Base-by-base conservation (phyloP, 1,140 invertebrate genomes). In the Sycophaga agraensis region DNA sequence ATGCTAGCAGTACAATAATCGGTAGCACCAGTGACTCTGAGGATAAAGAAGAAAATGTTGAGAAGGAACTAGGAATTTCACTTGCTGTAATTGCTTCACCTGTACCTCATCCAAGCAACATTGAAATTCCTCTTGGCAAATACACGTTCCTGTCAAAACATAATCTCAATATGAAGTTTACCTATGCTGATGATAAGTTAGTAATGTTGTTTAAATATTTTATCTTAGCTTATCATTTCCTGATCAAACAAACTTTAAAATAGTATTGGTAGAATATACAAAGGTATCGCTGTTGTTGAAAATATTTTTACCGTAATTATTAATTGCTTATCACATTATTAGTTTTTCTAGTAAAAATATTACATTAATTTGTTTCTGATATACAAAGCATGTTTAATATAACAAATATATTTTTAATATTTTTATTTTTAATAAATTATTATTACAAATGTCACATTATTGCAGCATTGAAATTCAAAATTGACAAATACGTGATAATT, bases 101-200 rank as follows among this genome's bases (percentile, higher is more conserved):
- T 0, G 93, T 97, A 70, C 91, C 93, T 3, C 93, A 97, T 83
- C 94, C 94, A 0, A 91, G 92, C 12, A 94, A 96, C 70, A 95
- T 96, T 65, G 94, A 97, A 76, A 87, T 91, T 61, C 93, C 92
- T 4, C 78, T 97, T 50, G 93, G 92, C 63, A 87, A 86, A 66
- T 89, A 92, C 68, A 95, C 93, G 0, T 97, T 98, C 79, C 82
- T 97, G 16, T 93, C 91, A 11, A 93, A 94, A 73, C 94, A 97
- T 75, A 91, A 86, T 71, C 84, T 96, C 69, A 92, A 94, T 75
- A 96, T 97, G 93, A 94, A 92, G 74, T 96, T 95, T 74, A 94
- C 91, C 14, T 93, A 94, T 74, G 92, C 90, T 62, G 94, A 97
- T 82, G 93, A 96, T 64, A 93, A 90, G 94, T 97, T 83, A 86